Base-by-base conservation (phyloP, 1,140 invertebrate genomes). In the Oreohelix idahoensis region DNA sequence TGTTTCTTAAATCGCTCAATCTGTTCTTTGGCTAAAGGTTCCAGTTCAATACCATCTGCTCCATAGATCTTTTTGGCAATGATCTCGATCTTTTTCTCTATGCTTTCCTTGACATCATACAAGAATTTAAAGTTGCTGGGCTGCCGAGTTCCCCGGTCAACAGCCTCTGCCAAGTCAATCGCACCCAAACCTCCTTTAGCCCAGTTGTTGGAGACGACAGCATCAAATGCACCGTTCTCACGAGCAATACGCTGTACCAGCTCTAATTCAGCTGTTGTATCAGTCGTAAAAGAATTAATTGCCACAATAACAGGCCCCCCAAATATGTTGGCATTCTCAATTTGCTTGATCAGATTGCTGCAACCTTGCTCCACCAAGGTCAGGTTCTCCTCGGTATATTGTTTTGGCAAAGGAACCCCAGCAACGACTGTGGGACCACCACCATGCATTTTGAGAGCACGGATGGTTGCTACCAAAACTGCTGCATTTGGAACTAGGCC, bases 381-480 rank as follows among this genome's bases (percentile, higher is more conserved):
- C 78, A 99, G 89, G 93, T 99, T 98, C 94, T 94, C 94, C 86
- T 96, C 93, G 4, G 94, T 93, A 89, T 99, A 99, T 88, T 96
- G 97, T 71, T 95, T 94, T 77, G 97, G 95, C 0, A 99, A 93
- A 0, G 97, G 96, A 29, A 95, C 92, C 0, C 98, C 98, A 5
- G 98, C 95, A 0, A 95, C 95, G 26, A 99, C 97, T 0, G 95
- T 88, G 4, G 97, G 97, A 0, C 98, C 98, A 79, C 98, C 98
- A 29, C 98, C 98, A 92, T 99, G 98, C 97, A 99, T 98, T 94
- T 99, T 99, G 39, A 99, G 94, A 26, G 98, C 98, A 87, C 98
- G 93, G 23, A 99, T 94, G 0, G 98, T 99, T 0, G 96, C 95
- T 8, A 99, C 98, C 36, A 99, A 93, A 0, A 99, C 98, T 35